Evolutionary conservation across 2,113 vertebrate genomes (phyloP), one percentile per base, ranked within the genome.

Genomic region (Helogale parvula): DNA sequence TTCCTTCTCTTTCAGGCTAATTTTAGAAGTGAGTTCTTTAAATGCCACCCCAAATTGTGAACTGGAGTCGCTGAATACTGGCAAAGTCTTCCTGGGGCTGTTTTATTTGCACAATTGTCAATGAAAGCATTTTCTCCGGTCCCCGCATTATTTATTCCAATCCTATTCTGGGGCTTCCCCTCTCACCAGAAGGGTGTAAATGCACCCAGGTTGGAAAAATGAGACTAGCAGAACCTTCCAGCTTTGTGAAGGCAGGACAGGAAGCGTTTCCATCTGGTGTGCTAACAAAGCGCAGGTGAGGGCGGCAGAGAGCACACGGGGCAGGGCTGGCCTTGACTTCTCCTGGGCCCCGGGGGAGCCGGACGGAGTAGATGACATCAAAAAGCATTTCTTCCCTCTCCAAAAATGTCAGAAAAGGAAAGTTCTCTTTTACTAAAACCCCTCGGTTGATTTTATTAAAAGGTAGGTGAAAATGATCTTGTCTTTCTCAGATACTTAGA

Each of bases 401-500:
- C 31, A 69, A 47, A 89, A 81, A 71, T 50, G 13, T 19, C 27
- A 17, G 50, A 47, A 90, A 96, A 93, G 50, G 79, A 71, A 87
- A 69, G 21, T 10, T 85, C 27, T 21, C 41, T 57, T 84, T 50
- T 25, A n/a, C 11, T 72, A 66, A 89, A 89, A 82, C 19, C 71
- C 29, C 9, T 19, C 77, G 60, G 54, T 25, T 79, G 29, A 72
- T 83, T 90, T 86, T 74, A 52, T 72, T 47, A 41, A 82, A 83
- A 86, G 35, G 6, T 29, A 50, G 31, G 31, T 68, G 33, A 9
- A 90, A 57, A 83, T 52, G 1, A 71, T 66, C 80, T 81, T 76
- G 33, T 93, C 50, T 29, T 77, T 89, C 88, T 88, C n/a, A 90
- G 33, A 45, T 77, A 50, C 65, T 74, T 93, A 82, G 41, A 87